Percentiles rank a stretch among this genome's conserved stretches.
These are phyloP conservation scores for Oncorhynchus keta DNA, from an alignment of 2,113 vertebrate genomes.

Conservation along the genomic window DNA sequence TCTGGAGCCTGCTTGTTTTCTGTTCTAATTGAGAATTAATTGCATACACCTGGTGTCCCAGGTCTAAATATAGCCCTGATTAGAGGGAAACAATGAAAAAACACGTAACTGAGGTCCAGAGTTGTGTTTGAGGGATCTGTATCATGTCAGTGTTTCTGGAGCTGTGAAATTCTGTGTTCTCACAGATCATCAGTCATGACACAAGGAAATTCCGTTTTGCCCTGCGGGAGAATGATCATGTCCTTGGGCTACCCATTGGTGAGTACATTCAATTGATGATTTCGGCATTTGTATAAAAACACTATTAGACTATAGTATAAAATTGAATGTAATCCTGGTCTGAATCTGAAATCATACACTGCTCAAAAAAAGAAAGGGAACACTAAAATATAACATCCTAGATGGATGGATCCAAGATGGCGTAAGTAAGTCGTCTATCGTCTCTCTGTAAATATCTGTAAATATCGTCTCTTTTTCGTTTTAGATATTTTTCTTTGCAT, in stretches of 20 bases:
- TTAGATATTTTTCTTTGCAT: too few species aligned
- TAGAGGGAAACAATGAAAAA: too few species aligned
- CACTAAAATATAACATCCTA: too few species aligned
- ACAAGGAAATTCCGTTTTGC: constrained; percentile 93
- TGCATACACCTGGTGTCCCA: too few species aligned
- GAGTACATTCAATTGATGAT: constrained; percentile 39
- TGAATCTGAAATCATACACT: not conserved
- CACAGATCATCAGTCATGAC: constrained; percentile 88
- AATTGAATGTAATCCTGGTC: not conserved
- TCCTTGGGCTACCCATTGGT: constrained; percentile 93
- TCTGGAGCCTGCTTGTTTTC: too few species aligned
- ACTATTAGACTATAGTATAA: not conserved
- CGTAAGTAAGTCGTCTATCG: too few species aligned
- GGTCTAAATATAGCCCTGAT: too few species aligned
- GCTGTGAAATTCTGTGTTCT: not conserved
- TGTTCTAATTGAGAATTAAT: too few species aligned
- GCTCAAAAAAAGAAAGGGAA: too few species aligned
- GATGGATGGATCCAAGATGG: too few species aligned
- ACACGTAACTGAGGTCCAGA: not conserved
- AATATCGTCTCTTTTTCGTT: too few species aligned
- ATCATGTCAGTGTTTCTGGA: not conserved
- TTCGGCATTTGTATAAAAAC: not conserved
- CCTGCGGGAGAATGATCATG: constrained; percentile 79
- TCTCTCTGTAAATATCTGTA: too few species aligned
- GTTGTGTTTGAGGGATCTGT: not conserved